These are phyloP conservation scores for Hippocampus abdominalis DNA, from an alignment of 2,113 vertebrate genomes.

Conservation along the genomic window DNA sequence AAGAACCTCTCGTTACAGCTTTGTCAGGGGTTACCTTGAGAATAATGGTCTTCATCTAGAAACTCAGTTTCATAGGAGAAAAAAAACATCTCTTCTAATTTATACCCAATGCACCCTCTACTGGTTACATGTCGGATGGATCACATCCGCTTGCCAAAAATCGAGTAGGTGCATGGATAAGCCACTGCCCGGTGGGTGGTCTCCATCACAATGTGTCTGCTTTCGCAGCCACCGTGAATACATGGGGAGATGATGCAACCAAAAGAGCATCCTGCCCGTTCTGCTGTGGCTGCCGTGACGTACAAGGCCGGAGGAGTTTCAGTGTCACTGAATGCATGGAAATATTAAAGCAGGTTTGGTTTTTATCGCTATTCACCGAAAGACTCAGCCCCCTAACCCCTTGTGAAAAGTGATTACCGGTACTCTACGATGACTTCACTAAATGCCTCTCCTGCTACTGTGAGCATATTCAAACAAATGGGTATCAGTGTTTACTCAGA, in stretches of 20 bases:
- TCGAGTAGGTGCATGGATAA: background rate
- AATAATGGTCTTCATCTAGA: background rate
- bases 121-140: background rate
- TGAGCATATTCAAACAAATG: slow-evolving; percentile 1
- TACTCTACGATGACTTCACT: slow-evolving; percentile 15
- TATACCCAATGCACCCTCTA: background rate
- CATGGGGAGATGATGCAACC: background rate
- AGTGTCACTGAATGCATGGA: background rate
- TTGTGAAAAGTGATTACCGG: background rate
- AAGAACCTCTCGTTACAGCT: background rate
- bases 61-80: background rate
- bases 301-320: background rate
- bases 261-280: background rate
- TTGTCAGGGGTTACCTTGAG: background rate
- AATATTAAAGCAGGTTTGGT: no score
- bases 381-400: background rate
- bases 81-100: background rate
- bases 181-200: no score
- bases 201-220: background rate
- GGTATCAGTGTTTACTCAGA: slow-evolving; percentile 35
- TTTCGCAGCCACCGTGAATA: background rate
- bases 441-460: slow-evolving; percentile 13
- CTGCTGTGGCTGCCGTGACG: background rate
- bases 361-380: no score
- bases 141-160: background rate